These are phyloP conservation scores for Schrankia costaestrigalis DNA, from an alignment of 2,888 invertebrate species.

Conservation along the genomic window DNA sequence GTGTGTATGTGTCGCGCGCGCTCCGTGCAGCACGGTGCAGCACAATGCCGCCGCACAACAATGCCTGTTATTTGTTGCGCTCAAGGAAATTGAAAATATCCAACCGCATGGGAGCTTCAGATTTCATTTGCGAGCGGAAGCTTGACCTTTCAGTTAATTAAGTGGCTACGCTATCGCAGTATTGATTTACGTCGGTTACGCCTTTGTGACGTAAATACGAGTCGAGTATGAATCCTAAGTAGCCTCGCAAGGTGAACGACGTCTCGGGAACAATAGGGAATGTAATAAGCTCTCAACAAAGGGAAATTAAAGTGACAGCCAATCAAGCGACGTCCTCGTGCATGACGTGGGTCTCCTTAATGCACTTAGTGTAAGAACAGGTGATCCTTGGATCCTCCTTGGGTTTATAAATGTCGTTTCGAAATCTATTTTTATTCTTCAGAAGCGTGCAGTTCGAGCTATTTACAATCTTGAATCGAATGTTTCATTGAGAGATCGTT, in stretches of 20 bases:
- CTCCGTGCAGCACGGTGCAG: constrained; percentile 1
- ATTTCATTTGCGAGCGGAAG: too few species aligned
- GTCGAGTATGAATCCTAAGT: neutral
- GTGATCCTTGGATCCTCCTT: too few species aligned
- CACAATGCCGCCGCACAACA: constrained; percentile 10
- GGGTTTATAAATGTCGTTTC: too few species aligned
- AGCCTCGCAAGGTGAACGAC: neutral
- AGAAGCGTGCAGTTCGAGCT: too few species aligned
- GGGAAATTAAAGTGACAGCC: constrained; percentile 2
- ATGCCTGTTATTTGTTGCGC: constrained; percentile 7
- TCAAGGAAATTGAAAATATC: constrained; percentile 12
- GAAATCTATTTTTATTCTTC: too few species aligned
- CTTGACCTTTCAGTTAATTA: too few species aligned
- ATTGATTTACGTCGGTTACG: constrained; percentile 1
- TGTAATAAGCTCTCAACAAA: constrained; percentile 5
- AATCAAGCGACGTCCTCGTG: neutral
- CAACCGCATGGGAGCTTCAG: too few species aligned
- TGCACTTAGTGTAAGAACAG: too few species aligned
- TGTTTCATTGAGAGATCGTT: too few species aligned
- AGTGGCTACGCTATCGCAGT: too few species aligned
- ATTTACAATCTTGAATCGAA: too few species aligned
- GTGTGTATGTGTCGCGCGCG: too few species aligned
- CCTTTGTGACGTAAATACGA: neutral
- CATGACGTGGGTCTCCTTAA: neutral
- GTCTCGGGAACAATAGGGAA: neutral